Evolutionary conservation across 1,140 invertebrate species (phyloP).

Genomic region (Drosophila arawakana): DNA sequence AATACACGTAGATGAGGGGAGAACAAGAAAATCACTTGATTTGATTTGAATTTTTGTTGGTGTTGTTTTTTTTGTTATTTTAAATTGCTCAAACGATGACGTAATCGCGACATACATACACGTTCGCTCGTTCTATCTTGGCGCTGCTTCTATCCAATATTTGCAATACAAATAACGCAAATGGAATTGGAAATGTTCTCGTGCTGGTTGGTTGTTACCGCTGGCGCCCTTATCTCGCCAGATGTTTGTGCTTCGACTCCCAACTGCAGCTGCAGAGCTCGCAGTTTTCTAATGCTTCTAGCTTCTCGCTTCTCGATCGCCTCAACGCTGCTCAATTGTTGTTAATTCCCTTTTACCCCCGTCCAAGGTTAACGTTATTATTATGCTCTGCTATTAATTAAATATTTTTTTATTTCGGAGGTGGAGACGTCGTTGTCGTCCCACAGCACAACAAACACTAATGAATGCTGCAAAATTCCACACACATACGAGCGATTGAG

Average conservation of each 20-base stretch:
- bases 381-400: slow-evolving; percentile 1
- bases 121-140: slow-evolving; percentile 56
- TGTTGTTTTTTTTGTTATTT: slow-evolving; percentile 10
- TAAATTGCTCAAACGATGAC: slow-evolving; percentile 71
- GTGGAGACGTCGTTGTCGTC: slow-evolving; percentile 53
- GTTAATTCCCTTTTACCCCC: slow-evolving; percentile 8
- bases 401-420: slow-evolving; percentile 7
- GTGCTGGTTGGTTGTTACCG: slow-evolving; percentile 1
- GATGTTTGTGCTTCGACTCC: slow-evolving; percentile 61
- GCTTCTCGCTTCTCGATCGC: neutral
- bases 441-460: slow-evolving; percentile 55
- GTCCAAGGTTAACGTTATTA: slow-evolving; percentile 44
- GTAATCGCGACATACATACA: slow-evolving; percentile 51
- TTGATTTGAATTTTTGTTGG: slow-evolving; percentile 27
- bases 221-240: slow-evolving; percentile 69
- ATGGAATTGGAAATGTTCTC: neutral
- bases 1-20: slow-evolving; percentile 19
- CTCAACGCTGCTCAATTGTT: slow-evolving; percentile 33
- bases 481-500: slow-evolving; percentile 42
- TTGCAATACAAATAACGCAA: slow-evolving; percentile 50
- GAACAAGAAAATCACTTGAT: slow-evolving; percentile 49
- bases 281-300: slow-evolving; percentile 24
- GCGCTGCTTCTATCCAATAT: slow-evolving; percentile 33
- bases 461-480: slow-evolving; percentile 61
- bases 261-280: slow-evolving; percentile 31